A percentile compares a stretch with the other conserved stretches of the same genome.
These are phyloP conservation scores for Trichopoda pennipes DNA, from an alignment of 2,888 invertebrate species.

Conservation along the genomic window DNA sequence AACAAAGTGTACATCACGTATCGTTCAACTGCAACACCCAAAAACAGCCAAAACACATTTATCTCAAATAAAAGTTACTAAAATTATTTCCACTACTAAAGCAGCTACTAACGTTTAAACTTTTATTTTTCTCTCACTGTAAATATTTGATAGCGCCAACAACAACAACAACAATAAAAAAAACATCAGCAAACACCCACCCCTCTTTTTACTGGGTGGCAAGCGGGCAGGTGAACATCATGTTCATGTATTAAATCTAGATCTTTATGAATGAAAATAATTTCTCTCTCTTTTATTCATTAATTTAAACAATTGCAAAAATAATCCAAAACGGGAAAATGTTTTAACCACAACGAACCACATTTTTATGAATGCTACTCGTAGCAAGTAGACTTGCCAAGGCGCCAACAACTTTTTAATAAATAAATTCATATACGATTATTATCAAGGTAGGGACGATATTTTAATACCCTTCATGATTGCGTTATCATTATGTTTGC, in stretches of 20 bases:
- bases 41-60: constrained; percentile 7
- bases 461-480: constrained; percentile 38
- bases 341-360: constrained; percentile 13
- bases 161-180: not conserved
- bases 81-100: constrained; percentile 43
- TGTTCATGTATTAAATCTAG: constrained; percentile 49
- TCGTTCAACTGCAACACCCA: constrained; percentile 39
- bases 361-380: constrained; percentile 3
- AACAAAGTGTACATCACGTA: constrained; percentile 29
- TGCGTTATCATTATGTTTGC: constrained; percentile 13
- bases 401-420: constrained; percentile 41
- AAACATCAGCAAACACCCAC: constrained; percentile 15
- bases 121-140: constrained; percentile 35
- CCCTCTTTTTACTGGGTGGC: not conserved
- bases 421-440: constrained; percentile 33
- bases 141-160: constrained; percentile 33
- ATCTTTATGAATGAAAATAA: constrained; percentile 67
- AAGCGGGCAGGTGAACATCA: constrained; percentile 7
- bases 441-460: constrained; percentile 45
- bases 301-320: constrained; percentile 49
- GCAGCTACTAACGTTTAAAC: constrained; percentile 26
- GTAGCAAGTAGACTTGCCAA: constrained; percentile 34
- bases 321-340: constrained; percentile 50
- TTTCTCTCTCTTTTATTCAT: constrained; percentile 36
- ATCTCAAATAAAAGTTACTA: constrained; percentile 25